phyloP scores from a whole-genome alignment of 37 sponge, comb jelly and placozoan genomes.

The Diacarnus erythraeanus region DNA sequence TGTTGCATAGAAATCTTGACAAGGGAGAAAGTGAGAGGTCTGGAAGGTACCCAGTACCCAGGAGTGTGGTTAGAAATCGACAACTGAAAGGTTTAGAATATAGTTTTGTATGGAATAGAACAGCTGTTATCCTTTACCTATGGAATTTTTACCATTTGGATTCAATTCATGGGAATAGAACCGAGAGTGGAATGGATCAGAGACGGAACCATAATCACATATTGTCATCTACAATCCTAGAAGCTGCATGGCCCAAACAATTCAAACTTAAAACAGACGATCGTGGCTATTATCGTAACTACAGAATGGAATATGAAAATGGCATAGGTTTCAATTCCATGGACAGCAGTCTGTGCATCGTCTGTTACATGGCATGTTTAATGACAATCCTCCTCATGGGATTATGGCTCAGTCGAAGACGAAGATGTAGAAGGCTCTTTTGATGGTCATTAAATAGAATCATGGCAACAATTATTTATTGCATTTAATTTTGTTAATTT shows the following conservation, averaged over 20 bases:
- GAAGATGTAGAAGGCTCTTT: not conserved
- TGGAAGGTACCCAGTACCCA: not conserved
- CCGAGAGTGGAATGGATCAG: not conserved
- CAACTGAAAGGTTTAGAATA: not conserved
- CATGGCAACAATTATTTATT: not conserved
- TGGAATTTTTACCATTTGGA: constrained; percentile 50
- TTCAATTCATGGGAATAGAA: not conserved
- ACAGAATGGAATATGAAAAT: not conserved
- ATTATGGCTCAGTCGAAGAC: constrained; percentile 13
- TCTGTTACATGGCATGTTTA: constrained; percentile 19
- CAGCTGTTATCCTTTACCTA: constrained; percentile 54
- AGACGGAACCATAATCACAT: not conserved
- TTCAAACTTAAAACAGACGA: not conserved
- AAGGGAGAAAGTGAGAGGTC: not conserved
- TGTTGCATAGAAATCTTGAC: not conserved
- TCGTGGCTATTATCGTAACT: not conserved
- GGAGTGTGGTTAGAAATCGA: not conserved
- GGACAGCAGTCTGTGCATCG: constrained; percentile 8
- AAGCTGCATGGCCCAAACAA: constrained; percentile 50
- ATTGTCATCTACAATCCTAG: not conserved
- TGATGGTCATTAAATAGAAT: not conserved
- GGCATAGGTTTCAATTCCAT: not conserved
- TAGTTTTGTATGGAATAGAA: constrained; percentile 49
- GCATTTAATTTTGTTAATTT: not conserved
- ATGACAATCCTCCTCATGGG: not conserved